Evolutionary conservation across 2,113 vertebrate species (phyloP), one percentile per base, ranked within the genome.

Genomic region (Myiozetetes cayanensis): DNA sequence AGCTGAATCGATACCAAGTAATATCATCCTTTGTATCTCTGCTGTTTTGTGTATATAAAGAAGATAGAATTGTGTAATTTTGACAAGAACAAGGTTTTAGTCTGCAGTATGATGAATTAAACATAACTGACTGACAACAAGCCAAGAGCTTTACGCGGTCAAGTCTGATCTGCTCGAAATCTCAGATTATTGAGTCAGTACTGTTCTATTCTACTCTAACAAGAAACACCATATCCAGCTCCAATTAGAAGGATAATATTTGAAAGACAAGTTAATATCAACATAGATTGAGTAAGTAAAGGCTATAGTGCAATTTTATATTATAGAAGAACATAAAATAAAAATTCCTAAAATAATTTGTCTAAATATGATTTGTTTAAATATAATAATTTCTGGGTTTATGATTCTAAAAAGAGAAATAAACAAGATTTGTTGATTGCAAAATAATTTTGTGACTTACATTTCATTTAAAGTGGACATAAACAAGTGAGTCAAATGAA

Each of bases 21-120:
- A 98, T 97, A 95, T 92, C 94, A 97, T 96, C 96, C 94, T 96
- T 96, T 93, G 63, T 96, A 89, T 81, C 85, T 96, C 92, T 88
- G 94, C 96, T 96, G 89, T 98, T 98, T 93, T 96, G 96, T 91
- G 75, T 95, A 97, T 95, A 96, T 94, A 97, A 97, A 96, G 97
- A 97, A 96, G 97, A 97, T 85, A 94, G 95, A 97, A 96, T 88
- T 95, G 88, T 97, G 93, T 97, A 97, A 97, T 98, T 98, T 98
- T 95, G 96, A 96, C 95, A 96, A 94, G 92, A 95, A 95, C 96
- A 96, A 95, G 95, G 96, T 97, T 97, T 96, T 94, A 96, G 90
- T 89, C 94, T 96, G 89, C 77, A 81, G 55, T 96, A 97, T 97
- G 87, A 96, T 98, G 92, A 96, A 98, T 97, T 97, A 97, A 97